Conservation (phyloP, 2,113 vertebrate species). For the Hemiscyllium ocellatum region DNA sequence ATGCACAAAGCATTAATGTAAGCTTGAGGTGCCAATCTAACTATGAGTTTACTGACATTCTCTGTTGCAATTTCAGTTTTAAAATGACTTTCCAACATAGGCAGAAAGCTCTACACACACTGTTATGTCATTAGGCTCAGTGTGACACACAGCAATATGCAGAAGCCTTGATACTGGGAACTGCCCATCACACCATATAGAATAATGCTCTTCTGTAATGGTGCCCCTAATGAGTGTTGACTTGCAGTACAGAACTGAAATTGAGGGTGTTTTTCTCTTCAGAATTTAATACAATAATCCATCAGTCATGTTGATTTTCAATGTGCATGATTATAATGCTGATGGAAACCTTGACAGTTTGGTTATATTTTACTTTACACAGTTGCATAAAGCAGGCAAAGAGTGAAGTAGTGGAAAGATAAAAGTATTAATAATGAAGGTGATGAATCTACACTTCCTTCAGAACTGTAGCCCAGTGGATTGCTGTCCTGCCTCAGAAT, state of each 20-base stretch:
- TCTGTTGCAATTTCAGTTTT: not conserved
- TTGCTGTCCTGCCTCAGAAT: too few relatives aligned
- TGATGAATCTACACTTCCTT: not conserved
- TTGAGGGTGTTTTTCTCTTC: not conserved
- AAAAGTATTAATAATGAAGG: not conserved
- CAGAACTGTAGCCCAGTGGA: not conserved
- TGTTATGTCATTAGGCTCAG: not conserved
- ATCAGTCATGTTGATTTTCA: not conserved
- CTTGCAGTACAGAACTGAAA: not conserved
- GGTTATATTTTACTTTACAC: not conserved
- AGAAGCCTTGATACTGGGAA: not conserved
- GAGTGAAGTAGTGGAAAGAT: not conserved
- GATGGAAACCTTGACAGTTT: not conserved
- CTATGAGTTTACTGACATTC: not conserved
- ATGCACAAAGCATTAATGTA: not conserved
- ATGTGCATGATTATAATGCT: not conserved
- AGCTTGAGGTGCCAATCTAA: not conserved
- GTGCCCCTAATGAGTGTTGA: not conserved
- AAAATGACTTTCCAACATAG: not conserved
- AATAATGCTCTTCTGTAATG: not conserved
- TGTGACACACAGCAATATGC: not conserved
- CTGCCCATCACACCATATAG: not conserved
- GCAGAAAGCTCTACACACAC: not conserved
- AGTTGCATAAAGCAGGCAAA: not conserved
- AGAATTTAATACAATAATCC: not conserved